Conservation (phyloP, 2,888 invertebrate species). For the Aplocera efformata region DNA sequence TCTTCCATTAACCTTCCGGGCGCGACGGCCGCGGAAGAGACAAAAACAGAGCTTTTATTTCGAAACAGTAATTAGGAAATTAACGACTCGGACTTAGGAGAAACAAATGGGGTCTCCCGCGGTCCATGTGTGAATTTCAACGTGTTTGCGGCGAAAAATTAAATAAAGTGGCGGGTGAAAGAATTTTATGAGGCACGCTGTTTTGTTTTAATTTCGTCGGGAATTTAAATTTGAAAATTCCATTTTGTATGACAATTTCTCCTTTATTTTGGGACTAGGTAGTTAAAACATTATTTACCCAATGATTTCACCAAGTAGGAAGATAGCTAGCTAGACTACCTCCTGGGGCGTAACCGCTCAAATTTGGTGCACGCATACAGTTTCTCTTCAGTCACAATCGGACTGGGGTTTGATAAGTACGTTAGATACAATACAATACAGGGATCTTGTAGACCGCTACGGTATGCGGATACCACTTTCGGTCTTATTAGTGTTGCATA, state of each 20-base stretch:
- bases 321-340: no score
- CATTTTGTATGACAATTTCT: not conserved
- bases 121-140: constrained; percentile 55
- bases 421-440: no score
- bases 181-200: constrained; percentile 22
- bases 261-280: not conserved
- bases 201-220: constrained; percentile 19
- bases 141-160: constrained; percentile 49
- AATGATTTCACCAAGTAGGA: no score
- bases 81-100: constrained; percentile 67
- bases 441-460: no score
- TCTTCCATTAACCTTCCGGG: constrained; percentile 73
- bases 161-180: constrained; percentile 40
- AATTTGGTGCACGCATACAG: no score
- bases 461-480: no score
- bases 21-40: constrained; percentile 50
- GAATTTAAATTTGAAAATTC: constrained; percentile 6
- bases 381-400: no score
- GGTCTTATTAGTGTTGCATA: no score
- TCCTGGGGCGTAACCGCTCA: no score
- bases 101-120: constrained; percentile 63
- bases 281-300: no score
- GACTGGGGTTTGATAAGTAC: no score
- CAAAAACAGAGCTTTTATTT: constrained; percentile 70
- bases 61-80: constrained; percentile 76